Evolutionary conservation across 35 echinoderm and acorn worm species (phyloP).

Genomic region (Diadema setosum): DNA sequence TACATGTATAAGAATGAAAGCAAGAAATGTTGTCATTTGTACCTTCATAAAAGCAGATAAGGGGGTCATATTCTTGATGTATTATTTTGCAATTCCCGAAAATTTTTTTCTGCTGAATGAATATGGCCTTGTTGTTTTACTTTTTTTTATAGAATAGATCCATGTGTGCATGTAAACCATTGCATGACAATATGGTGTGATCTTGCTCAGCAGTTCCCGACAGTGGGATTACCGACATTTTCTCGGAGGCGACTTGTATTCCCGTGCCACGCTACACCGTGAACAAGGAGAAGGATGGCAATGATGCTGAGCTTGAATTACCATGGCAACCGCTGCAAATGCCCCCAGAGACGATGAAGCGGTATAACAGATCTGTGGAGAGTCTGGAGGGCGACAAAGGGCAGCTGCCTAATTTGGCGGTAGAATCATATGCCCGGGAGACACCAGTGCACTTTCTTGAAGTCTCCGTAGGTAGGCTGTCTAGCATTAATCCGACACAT

Average conservation of each 20-base stretch:
- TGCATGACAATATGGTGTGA: neutral
- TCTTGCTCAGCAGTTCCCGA: neutral
- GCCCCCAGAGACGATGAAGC: neutral
- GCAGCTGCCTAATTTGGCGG: neutral
- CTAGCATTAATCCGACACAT: too few species aligned
- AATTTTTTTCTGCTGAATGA: neutral
- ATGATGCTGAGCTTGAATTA: neutral
- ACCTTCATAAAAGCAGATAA: neutral
- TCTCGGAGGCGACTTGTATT: too few species aligned
- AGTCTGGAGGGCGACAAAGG: neutral
- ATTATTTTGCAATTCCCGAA: neutral
- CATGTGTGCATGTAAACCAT: neutral
- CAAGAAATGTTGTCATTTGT: neutral
- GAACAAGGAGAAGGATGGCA: neutral
- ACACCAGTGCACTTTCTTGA: too few species aligned
- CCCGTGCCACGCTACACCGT: neutral
- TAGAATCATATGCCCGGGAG: too few species aligned
- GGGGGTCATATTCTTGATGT: neutral
- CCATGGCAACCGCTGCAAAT: neutral
- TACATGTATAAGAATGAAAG: too few species aligned
- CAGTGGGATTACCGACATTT: neutral
- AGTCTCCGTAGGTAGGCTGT: too few species aligned
- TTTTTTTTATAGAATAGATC: neutral
- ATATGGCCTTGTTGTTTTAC: neutral
- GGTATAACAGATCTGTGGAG: neutral